phyloP scores from a whole-genome alignment of 2,888 invertebrate species.

The Neoaliturus tenellus region DNA sequence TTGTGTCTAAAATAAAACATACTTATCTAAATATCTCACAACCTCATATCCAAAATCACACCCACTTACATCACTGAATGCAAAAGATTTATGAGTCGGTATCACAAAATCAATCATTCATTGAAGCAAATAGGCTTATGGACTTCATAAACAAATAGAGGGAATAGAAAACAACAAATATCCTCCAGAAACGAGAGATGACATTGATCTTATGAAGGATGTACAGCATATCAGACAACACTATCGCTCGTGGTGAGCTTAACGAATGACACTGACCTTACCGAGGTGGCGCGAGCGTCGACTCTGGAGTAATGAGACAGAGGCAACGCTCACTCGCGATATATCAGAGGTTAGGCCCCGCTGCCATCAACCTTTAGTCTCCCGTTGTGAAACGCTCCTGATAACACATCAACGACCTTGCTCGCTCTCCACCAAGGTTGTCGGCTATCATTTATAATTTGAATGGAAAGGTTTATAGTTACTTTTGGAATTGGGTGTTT shows the following conservation, averaged over 20 bases:
- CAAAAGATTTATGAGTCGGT: neutral
- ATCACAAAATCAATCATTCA: neutral
- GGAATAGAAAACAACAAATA: constrained; percentile 22
- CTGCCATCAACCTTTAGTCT: constrained; percentile 1
- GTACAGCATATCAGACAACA: constrained; percentile 27
- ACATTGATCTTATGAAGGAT: constrained; percentile 4
- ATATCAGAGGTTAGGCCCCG: neutral
- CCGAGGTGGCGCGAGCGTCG: neutral
- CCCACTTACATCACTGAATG: neutral
- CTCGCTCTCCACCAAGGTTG: neutral
- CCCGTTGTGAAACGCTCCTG: neutral
- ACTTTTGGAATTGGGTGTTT: no score
- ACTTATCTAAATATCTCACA: neutral
- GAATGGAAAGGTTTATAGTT: neutral
- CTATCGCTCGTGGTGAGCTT: neutral
- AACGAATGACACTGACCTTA: neutral
- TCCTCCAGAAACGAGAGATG: constrained; percentile 3
- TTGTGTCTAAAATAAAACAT: neutral
- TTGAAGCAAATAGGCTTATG: neutral
- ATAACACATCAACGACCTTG: neutral
- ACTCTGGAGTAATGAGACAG: neutral
- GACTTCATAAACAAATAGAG: constrained; percentile 5
- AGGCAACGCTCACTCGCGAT: neutral
- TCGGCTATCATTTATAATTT: neutral
- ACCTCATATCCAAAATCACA: neutral